phyloP scores from a whole-genome alignment of 1,140 invertebrate genomes.

The Drepana arcuata region DNA sequence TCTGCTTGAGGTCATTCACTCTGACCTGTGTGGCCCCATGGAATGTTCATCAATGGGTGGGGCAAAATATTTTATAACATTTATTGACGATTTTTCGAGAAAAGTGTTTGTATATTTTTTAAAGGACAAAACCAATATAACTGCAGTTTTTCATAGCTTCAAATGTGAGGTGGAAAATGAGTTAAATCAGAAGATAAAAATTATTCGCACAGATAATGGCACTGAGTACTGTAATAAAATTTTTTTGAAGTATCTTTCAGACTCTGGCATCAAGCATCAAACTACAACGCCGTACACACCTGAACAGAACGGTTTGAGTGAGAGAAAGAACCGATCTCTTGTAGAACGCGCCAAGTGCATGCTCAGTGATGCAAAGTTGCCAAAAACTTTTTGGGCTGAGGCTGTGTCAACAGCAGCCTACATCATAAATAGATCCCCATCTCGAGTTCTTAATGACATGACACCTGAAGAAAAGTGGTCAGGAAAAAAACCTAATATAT shows the following conservation, averaged over 20 bases:
- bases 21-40: no score
- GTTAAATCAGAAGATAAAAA: neutral
- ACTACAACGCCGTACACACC: neutral
- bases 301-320: neutral
- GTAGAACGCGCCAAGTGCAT: neutral
- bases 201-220: neutral
- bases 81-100: no score
- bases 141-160: no score
- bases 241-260: neutral
- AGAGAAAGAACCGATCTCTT: neutral
- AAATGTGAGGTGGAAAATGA: neutral
- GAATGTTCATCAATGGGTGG: no score
- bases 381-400: neutral
- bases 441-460: neutral
- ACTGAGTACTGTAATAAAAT: neutral
- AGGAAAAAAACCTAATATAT: conserved; percentile 22
- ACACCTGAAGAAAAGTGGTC: conserved; percentile 19
- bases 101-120: no score
- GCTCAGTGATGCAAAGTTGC: neutral
- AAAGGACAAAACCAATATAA: no score
- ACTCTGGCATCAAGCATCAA: neutral
- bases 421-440: neutral
- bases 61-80: no score
- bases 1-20: no score
- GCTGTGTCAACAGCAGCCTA: neutral